Evolutionary conservation across 2,797 vertebrate genomes (phyloP).

Genomic region (Acanthiza pusilla): DNA sequence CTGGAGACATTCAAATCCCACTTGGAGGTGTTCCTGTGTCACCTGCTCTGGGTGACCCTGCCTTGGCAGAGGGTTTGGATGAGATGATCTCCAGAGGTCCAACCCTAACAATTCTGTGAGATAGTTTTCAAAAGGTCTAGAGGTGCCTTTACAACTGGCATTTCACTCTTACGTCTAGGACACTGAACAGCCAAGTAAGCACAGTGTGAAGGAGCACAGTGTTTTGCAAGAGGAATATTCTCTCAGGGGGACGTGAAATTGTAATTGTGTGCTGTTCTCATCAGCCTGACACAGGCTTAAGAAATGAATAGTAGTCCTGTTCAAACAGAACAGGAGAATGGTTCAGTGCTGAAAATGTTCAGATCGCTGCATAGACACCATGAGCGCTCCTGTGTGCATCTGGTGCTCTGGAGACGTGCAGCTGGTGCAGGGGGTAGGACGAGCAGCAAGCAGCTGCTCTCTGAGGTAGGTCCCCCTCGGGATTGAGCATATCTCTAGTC

Average conservation of each 20-base stretch:
- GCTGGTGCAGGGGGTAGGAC: slow-evolving; percentile 14
- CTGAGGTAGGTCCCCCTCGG: not conserved
- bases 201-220: not conserved
- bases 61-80: not conserved
- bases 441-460: slow-evolving; percentile 57
- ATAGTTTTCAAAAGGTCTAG: not conserved
- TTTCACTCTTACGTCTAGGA: not conserved
- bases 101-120: not conserved
- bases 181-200: not conserved
- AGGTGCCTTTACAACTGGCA: not conserved
- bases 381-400: not conserved
- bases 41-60: not conserved
- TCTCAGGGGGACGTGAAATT: not conserved
- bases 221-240: not conserved
- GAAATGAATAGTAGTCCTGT: not conserved
- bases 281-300: not conserved
- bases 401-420: slow-evolving; percentile 46
- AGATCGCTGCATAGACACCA: not conserved
- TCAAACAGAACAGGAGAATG: not conserved
- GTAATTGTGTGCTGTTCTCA: not conserved
- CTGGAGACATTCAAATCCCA: not conserved
- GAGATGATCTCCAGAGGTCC: not conserved
- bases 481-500: slow-evolving; percentile 8
- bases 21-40: not conserved
- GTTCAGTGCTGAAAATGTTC: not conserved